These are phyloP conservation scores for Mungos mungo DNA, from an alignment of 2,113 vertebrate species.

Conservation along the genomic window DNA sequence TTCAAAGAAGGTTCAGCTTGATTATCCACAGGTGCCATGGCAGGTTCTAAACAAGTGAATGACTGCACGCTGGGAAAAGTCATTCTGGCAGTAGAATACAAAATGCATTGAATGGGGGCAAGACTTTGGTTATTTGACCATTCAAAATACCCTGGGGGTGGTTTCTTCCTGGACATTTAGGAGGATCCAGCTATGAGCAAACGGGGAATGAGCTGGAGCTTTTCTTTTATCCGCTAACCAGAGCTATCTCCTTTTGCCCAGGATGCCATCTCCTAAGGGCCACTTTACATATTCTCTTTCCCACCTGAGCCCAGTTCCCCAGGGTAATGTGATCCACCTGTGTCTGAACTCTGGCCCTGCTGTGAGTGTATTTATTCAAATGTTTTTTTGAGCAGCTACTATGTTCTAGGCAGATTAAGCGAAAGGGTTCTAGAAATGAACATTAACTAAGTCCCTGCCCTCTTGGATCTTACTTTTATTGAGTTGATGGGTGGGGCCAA, in stretches of 20 bases:
- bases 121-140: background rate
- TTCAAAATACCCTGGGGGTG: background rate
- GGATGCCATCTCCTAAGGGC: background rate
- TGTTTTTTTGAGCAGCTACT: background rate
- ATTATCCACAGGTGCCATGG: accelerated
- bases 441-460: background rate
- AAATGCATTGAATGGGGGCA: background rate
- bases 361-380: background rate
- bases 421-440: background rate
- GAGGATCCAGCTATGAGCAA: background rate
- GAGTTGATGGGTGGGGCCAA: background rate
- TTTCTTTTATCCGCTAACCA: background rate
- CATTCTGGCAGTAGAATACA: background rate
- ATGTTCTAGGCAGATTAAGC: background rate
- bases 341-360: background rate
- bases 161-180: background rate
- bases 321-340: background rate
- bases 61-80: background rate
- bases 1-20: no score
- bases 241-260: background rate
- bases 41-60: background rate
- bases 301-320: background rate
- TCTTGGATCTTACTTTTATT: background rate
- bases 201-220: background rate
- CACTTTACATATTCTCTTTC: background rate